phyloP scores from a whole-genome alignment of 2,113 vertebrate species.

The Carollia perspicillata region DNA sequence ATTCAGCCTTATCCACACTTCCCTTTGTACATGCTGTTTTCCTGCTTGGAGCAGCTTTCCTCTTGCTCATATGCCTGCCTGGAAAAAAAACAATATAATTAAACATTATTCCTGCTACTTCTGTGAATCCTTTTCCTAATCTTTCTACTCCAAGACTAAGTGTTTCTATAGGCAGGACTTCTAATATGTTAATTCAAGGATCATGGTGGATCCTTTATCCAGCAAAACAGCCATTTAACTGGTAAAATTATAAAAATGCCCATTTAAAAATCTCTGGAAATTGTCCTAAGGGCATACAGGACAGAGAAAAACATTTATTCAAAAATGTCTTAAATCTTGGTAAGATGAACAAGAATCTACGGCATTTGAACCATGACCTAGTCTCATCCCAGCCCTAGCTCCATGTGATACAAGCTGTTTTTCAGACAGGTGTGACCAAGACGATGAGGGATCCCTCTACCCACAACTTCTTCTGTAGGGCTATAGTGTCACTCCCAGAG shows the following conservation, averaged over 20 bases:
- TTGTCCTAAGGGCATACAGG: neutral
- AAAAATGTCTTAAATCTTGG: neutral
- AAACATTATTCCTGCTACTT: slow-evolving; percentile 26
- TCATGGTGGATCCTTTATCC: neutral
- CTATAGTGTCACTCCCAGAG: neutral
- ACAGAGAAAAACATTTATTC: neutral
- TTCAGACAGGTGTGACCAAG: neutral
- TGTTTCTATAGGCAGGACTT: neutral
- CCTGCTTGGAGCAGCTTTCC: neutral
- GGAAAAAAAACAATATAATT: neutral
- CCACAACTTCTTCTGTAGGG: neutral
- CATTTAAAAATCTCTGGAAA: neutral
- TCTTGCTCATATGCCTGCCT: neutral
- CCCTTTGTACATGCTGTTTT: neutral
- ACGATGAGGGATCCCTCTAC: neutral
- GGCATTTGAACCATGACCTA: neutral
- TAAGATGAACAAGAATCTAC: neutral
- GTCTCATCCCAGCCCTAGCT: neutral
- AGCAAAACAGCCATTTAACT: neutral
- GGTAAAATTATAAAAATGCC: neutral
- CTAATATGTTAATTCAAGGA: neutral
- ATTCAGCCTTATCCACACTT: neutral
- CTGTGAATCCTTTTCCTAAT: neutral
- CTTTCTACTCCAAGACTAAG: neutral
- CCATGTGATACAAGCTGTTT: neutral